These are phyloP conservation scores for Dendroctonus valens DNA, from an alignment of 1,140 invertebrate species.

Conservation along the genomic window DNA sequence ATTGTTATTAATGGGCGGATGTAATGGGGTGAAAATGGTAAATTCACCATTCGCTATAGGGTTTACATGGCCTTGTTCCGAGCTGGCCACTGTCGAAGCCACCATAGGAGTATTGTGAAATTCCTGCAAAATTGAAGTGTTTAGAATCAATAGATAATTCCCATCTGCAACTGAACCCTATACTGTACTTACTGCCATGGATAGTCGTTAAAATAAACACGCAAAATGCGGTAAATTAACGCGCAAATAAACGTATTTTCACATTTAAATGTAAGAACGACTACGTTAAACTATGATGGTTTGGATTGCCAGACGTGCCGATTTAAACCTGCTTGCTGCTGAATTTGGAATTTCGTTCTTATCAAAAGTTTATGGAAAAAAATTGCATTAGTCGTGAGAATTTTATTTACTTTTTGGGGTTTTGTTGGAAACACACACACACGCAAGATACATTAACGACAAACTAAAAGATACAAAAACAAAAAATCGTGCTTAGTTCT, in stretches of 20 bases:
- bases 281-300: neutral
- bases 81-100: slow-evolving; percentile 39
- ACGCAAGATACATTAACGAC: no score
- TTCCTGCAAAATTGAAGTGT: slow-evolving; percentile 40
- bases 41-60: slow-evolving; percentile 49
- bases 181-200: neutral
- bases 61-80: slow-evolving; percentile 48
- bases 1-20: slow-evolving; percentile 45
- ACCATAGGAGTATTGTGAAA: slow-evolving; percentile 47
- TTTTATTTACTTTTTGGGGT: no score
- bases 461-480: no score
- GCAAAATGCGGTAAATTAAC: neutral
- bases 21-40: slow-evolving; percentile 49
- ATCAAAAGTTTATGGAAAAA: no score
- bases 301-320: no score
- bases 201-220: neutral
- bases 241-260: neutral
- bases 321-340: no score
- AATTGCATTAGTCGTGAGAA: no score
- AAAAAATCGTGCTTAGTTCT: no score
- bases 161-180: neutral
- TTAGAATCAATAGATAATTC: neutral
- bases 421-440: no score
- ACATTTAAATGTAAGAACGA: neutral
- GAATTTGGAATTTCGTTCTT: no score